Conservation (phyloP, 2,888 invertebrate genomes). For the Myopa testacea region DNA sequence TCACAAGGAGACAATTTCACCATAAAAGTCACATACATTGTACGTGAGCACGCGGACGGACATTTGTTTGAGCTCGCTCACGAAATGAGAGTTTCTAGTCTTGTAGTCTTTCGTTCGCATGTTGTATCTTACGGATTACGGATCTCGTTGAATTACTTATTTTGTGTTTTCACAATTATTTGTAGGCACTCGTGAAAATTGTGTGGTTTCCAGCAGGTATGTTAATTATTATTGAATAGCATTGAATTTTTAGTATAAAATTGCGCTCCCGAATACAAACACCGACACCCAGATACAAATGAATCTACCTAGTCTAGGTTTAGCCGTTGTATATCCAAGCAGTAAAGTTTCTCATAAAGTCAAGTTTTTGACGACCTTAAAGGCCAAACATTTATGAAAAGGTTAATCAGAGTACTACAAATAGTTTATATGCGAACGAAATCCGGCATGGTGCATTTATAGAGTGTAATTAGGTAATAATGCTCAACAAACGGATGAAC, state of each 20-base stretch:
- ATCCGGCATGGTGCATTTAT: no score
- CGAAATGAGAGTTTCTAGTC: slow-evolving; percentile 27
- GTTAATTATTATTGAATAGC: slow-evolving; percentile 13
- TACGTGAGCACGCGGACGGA: no score
- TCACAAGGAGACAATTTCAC: no score
- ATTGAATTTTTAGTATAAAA: slow-evolving; percentile 5
- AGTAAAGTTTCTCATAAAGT: no score
- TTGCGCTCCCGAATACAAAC: not conserved
- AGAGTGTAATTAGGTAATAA: no score
- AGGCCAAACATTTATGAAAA: not conserved
- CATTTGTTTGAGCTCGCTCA: no score
- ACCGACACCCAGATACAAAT: slow-evolving; percentile 6
- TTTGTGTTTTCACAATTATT: slow-evolving; percentile 15
- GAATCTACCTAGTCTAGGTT: not conserved
- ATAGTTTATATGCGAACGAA: no score
- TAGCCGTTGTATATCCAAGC: no score
- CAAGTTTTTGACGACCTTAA: not conserved
- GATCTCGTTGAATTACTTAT: slow-evolving; percentile 10
- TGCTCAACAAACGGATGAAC: no score
- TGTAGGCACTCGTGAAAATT: slow-evolving; percentile 26
- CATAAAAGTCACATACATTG: no score
- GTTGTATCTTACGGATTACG: slow-evolving; percentile 38
- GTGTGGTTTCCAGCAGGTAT: slow-evolving; percentile 34
- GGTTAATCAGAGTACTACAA: no score
- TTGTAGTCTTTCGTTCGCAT: slow-evolving; percentile 28